Evolutionary conservation across 2,797 vertebrate genomes (phyloP), one percentile per base, ranked within the genome.

Genomic region (Austrolebias charrua): DNA sequence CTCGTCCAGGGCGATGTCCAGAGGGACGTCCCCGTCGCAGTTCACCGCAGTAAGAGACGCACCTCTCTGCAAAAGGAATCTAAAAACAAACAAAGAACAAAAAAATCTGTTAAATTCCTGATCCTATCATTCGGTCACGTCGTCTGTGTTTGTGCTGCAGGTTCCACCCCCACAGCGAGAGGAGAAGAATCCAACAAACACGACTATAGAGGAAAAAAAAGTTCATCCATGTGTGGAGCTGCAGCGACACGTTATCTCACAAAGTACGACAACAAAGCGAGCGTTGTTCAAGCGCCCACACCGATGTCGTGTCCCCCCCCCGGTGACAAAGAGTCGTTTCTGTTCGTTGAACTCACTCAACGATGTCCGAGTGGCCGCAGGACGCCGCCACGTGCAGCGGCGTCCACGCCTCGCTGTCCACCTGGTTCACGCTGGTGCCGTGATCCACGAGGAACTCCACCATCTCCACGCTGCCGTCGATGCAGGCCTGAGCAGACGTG

Each of bases 381-480:
- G 95, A 96, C 13, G 95, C 94, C 0, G 95, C 95, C 6, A 96
- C 95, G 0, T 97, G 96, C 71, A 97, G 91, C 0, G 96, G 94
- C 0, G 96, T 96, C 95, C 96, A 96, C 70, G 95, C 96, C 84
- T 97, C 96, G 2, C 92, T 96, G 90, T 96, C 96, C 0, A 95
- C 93, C 80, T 95, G 95, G 91, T 96, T 95, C 63, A 95, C 91
- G 0, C 89, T 89, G 76, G 96, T 95, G 0, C 93, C 91, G 2
- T 88, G 91, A 56, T 92, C 91, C 82, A 96, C 74, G 57, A 97
- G 91, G 73, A 97, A 97, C 42, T 87, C 89, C 59, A 96, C 95
- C 56, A 95, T 94, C 58, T 96, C 96, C 75, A 94, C 84, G 86
- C 94, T 96, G 76, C 95, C 95, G 0, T 97, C 96, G 9, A 97